These are phyloP conservation scores for Dunckerocampus dactyliophorus DNA, from an alignment of 2,113 vertebrate species.

Conservation along the genomic window DNA sequence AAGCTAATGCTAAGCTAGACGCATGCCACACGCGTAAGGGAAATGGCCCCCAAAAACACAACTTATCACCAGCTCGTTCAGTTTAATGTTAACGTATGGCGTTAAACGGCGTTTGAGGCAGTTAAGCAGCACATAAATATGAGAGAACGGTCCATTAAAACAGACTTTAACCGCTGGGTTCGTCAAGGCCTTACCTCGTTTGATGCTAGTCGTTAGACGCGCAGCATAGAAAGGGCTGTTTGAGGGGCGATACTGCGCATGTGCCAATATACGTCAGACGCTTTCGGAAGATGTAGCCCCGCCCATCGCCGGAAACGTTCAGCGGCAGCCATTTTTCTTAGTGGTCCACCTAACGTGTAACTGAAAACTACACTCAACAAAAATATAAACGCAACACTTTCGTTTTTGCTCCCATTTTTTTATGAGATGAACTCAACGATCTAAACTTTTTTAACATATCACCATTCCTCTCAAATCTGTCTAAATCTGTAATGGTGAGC, in stretches of 20 bases:
- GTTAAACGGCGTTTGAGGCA: neutral
- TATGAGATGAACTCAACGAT: no score
- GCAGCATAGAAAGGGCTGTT: conserved; percentile 66
- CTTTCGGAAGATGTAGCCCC: neutral
- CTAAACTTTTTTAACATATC: no score
- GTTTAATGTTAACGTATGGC: fast-evolving
- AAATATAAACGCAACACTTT: no score
- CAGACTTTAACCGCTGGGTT: neutral
- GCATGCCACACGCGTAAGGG: conserved; percentile 49
- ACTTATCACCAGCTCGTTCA: fast-evolving
- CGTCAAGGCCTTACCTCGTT: conserved; percentile 64
- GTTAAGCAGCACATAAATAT: fast-evolving
- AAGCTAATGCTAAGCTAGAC: conserved; percentile 51
- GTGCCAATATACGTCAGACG: conserved; percentile 50
- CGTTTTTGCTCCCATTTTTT: no score
- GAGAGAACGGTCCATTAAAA: fast-evolving
- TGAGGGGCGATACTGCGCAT: conserved; percentile 51
- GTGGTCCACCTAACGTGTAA: no score
- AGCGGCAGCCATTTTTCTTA: no score
- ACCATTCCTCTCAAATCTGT: no score
- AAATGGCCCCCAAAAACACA: neutral
- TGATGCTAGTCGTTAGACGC: conserved; percentile 66
- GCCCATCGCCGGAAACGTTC: conserved; percentile 7
- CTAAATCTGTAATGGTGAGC: no score
- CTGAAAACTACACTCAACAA: no score